Evolutionary conservation across 2,797 vertebrate genomes (phyloP).

Genomic region (Busarellus nigricollis): DNA sequence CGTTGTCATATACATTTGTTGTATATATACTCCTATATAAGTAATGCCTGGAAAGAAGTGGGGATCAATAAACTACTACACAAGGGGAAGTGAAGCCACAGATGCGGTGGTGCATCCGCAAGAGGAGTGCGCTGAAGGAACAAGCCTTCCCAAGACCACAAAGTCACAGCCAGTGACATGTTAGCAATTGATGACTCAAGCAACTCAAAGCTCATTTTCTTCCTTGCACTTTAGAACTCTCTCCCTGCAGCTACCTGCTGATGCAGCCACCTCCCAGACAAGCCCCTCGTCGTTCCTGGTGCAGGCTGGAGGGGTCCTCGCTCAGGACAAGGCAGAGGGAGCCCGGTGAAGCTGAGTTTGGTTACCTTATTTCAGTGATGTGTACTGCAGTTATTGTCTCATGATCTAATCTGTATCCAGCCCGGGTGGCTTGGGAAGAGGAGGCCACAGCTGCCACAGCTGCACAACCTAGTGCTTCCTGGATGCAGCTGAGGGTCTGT

Average conservation of each 20-base stretch:
- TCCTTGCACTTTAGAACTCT: background rate
- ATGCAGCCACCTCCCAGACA: background rate
- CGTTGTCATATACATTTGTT: background rate
- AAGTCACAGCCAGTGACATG: background rate
- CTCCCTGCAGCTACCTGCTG: background rate
- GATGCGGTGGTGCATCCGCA: fast-evolving
- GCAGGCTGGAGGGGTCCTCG: background rate
- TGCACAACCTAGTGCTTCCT: background rate
- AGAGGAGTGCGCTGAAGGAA: background rate
- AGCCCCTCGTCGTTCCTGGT: fast-evolving
- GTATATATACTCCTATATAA: background rate
- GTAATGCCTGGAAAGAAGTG: background rate
- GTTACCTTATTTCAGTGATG: background rate
- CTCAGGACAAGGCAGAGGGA: fast-evolving
- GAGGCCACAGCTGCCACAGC: background rate
- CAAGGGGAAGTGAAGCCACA: background rate
- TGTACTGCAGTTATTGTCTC: background rate
- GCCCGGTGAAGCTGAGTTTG: fast-evolving
- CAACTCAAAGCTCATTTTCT: background rate
- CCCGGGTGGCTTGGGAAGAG: background rate
- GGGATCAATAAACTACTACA: background rate
- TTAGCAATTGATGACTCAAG: background rate
- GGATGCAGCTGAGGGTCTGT: background rate
- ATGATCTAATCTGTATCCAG: background rate
- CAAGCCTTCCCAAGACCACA: background rate